Evolutionary conservation across 2,888 invertebrate genomes (phyloP), one percentile per base, ranked within the genome.

Genomic region (Adelphocoris suturalis): DNA sequence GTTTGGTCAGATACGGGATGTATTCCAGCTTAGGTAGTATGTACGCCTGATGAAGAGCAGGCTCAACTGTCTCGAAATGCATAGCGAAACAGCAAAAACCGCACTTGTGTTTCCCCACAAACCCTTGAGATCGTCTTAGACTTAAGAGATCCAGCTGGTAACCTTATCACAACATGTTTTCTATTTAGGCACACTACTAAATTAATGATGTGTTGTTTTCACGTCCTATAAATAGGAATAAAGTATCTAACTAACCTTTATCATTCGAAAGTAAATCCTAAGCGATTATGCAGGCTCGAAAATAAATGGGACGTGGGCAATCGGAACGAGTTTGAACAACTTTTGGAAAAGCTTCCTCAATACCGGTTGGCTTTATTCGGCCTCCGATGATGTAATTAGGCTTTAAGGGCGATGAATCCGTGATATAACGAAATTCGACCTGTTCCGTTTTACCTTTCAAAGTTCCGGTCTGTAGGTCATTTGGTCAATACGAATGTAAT

Each of bases 401-500:
- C 16, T 47, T 16, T 11, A 23, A 19, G 23, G 7, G 12, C 46
- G 68, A 0, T 68, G 27, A 68, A 68, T 11, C 23, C 23, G 78
- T 78, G 37, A 78, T 47, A 47, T 78, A 78, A 78, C 78, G 37
- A 16, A 78, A n/a, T 37, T 78, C 7, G 47, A 16, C 78, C 28
- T 16, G 46, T 37, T 76, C 76, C 14, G 75, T 76, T 76, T 13
- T 78, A 16, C 7, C 46, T 37, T 47, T 47, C n/a, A n/a, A 78
- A 78, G 78, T 78, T 46, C 47, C n/a, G 78, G 37, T 78, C 46
- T 0, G 78, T 78, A 47, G 37, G 68, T 68, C 23, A 68, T 68
- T 68, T 68, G 68, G 68, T 68, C 68, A 68, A 7, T 61, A 23
- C 16, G 57, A 57, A 14, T 37, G 37, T 37, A 7, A 37, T 37